Percentiles rank a stretch among this genome's conserved stretches.
Evolutionary conservation across 2,113 vertebrate species (phyloP).

Genomic region (Tringa solitaria): DNA sequence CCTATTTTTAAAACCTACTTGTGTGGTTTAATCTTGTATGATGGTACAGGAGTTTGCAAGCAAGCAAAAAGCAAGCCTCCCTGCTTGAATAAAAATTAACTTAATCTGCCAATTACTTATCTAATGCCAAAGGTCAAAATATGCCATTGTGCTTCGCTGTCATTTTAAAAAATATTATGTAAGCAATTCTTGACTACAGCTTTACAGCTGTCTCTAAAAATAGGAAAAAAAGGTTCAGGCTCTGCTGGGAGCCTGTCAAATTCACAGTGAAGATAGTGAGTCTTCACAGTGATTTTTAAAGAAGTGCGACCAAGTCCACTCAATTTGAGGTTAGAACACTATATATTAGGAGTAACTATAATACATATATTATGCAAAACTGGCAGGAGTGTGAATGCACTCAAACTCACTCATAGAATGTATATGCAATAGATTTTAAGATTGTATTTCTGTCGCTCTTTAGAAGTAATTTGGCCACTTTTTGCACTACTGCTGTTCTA

Average conservation of each 20-base stretch:
- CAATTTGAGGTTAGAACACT: background rate
- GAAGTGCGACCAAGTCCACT: background rate
- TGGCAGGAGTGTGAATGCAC: background rate
- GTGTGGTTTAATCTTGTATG: background rate
- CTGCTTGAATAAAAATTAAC: constrained; percentile 72
- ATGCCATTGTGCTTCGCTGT: constrained; percentile 52
- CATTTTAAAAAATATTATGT: constrained; percentile 32
- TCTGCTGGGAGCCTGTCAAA: background rate
- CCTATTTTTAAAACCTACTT: background rate
- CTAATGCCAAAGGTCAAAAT: constrained; percentile 64
- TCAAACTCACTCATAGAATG: accelerated
- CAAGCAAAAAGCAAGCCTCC: constrained; percentile 14
- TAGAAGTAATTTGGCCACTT: background rate
- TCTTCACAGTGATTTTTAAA: background rate
- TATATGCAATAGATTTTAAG: background rate
- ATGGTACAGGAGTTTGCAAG: constrained; percentile 29
- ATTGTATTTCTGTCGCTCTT: background rate
- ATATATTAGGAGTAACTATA: background rate
- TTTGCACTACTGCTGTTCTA: background rate
- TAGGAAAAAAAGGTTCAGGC: background rate
- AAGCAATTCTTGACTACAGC: constrained; percentile 55
- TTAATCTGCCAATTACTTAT: constrained; percentile 64
- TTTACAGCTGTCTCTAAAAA: constrained; percentile 55
- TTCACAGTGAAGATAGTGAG: background rate
- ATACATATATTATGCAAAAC: background rate